Base-by-base conservation (phyloP, 2,888 invertebrate genomes). In the Brachyptera putata region DNA sequence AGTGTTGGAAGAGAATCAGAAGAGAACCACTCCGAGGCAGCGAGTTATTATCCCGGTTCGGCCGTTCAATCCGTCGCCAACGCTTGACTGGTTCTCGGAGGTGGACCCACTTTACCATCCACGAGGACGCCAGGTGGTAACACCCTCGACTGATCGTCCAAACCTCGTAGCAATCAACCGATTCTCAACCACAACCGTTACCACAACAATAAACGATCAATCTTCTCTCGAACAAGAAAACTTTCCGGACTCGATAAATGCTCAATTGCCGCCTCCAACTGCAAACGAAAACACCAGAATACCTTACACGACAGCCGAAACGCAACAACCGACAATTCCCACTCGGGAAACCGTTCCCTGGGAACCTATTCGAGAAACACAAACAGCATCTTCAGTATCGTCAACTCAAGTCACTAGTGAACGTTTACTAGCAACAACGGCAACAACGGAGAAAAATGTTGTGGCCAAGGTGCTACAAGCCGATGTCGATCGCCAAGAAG, bases 61-160 rank as follows among this genome's bases (percentile, higher is more conserved):
- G 3, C 11, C 24, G 7, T 63, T 67, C 63, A 58, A 58, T 71
- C 72, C 70, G 70, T 74, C 71, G 70, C 71, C 62, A 62, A 67
- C 63, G 71, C 74, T 74, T 66, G 69, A 74, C 46, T 72, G 73
- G 50, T 80, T 75, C 65, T 80, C 80, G 0, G 78, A 79, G 64
- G 74, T 75, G 21, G 80, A 80, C 73, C 79, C 80, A 3, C 68
- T 78, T 36, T 78, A 77, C 63, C 67, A 66, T 60, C 65, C 63
- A 37, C 56, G n/a, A 7, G 43, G 56, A 21, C 48, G 21, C 2
- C n/a, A n/a, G n/a, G n/a, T n/a, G n/a, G n/a, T n/a, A n/a, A n/a
- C n/a, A n/a, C n/a, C n/a, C n/a, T n/a, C 18, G 7, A 2, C 36
- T 37, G 13, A 48, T 50, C 7, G 36, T 18, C 0, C 50, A 21